These are phyloP conservation scores for Typhlichthys subterraneus DNA, from an alignment of 2,797 vertebrate genomes.

Conservation along the genomic window DNA sequence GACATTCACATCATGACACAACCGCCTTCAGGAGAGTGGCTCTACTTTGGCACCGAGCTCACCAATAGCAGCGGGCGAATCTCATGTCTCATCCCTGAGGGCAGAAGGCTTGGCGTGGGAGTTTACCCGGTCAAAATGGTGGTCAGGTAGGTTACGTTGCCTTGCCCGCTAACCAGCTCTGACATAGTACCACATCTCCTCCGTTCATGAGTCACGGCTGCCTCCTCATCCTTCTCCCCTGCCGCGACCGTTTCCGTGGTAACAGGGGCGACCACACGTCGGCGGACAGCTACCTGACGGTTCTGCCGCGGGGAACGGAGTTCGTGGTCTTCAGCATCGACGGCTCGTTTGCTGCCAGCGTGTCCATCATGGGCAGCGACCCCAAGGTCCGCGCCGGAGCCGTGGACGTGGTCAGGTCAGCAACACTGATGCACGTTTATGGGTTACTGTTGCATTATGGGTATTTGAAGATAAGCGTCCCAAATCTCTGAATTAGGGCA, in stretches of 20 bases:
- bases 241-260: neutral
- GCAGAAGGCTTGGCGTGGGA: constrained; percentile 85
- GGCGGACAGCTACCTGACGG: constrained; percentile 92
- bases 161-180: neutral
- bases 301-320: constrained; percentile 89
- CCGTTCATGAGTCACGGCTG: no score
- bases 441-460: no score
- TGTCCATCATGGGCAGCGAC: constrained; percentile 98
- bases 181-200: no score
- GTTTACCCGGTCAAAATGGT: constrained; percentile 98
- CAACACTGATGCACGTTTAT: neutral
- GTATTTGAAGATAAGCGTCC: no score
- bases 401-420: constrained; percentile 94
- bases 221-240: no score
- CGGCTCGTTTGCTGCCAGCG: constrained; percentile 95
- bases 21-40: constrained; percentile 94
- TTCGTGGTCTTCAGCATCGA: constrained; percentile 98
- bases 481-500: no score
- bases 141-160: constrained; percentile 80
- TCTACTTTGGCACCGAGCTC: constrained; percentile 90
- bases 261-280: constrained; percentile 93
- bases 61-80: constrained; percentile 94
- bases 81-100: constrained; percentile 86
- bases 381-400: constrained; percentile 96
- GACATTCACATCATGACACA: constrained; percentile 98